Evolutionary conservation across 2,113 vertebrate genomes (phyloP), one percentile per base, ranked within the genome.

Genomic region (Rallus limicola): DNA sequence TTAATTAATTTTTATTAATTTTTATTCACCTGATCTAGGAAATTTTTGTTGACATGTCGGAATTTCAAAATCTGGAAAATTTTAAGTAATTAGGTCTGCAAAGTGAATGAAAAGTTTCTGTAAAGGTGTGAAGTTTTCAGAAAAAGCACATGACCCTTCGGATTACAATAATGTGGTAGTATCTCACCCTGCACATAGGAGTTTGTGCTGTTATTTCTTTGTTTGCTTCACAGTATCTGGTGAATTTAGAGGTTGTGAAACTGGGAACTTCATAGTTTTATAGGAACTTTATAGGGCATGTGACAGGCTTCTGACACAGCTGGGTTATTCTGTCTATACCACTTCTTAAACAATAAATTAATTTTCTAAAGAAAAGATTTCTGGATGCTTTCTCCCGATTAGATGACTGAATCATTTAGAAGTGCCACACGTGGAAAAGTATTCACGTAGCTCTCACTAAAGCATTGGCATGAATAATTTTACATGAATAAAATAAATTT

Each of bases 11-110:
- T 46, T 46, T 46, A 46, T 19, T 46, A 48, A 48, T 48, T 82
- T 68, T 93, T 77, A 31, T 76, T 93, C 25, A 67, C 89, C 83
- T 91, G 68, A 88, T 82, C 1, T 65, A 98, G 98, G 97, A 98
- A 70, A 58, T 98, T 59, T 98, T 98, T 95, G 75, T 97, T 90
- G 97, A 95, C 21, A 89, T 97, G 28, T 52, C 98, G 91, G 97
- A 98, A 84, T 98, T 99, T 94, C 97, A 99, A 93, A 98, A 98
- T 70, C 50, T 99, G 69, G 95, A 97, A 97, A 59, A 63, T 97
- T 83, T 98, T 98, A 90, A 98, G 96, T 86, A 97, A 98, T 38
- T 91, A 97, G 44, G 96, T 98, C 55, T 95, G 46, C 38, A 81
- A 96, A 80, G 96, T 98, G 76, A 97, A 92, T 56, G 82, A 90